Evolutionary conservation across 2,113 vertebrate species (phyloP), one percentile per base, ranked within the genome.

Genomic region (Manacus vitellinus): DNA sequence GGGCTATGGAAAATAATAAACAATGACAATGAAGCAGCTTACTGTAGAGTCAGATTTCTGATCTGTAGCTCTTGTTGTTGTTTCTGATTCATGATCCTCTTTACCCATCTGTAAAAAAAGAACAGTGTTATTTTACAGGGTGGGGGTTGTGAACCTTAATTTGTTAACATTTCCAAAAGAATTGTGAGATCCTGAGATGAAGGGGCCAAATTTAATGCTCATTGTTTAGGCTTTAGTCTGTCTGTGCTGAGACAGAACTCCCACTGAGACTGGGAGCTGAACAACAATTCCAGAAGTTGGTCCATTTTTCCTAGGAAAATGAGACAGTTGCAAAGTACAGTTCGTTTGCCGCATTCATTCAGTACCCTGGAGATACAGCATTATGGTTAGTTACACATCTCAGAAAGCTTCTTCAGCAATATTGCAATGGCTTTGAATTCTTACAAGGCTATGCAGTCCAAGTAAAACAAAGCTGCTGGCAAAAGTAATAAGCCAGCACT

Each of bases 401-500:
- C 94, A 91, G 74, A 96, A 94, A 96, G 65, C 88, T 85, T 94
- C 94, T 95, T 89, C 79, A 93, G 94, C 85, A 94, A 85, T 68
- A 89, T 56, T 82, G 65, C 87, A 90, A 46, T 15, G 66, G 14
- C 80, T 97, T 97, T 92, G 84, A 93, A 90, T 97, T 89, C 94
- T 95, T 96, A 94, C 88, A 96, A 95, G 95, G 76, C 88, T 93
- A 56, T 46, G 43, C 90, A 92, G 96, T 92, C 96, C 94, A 96
- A 97, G 77, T 56, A 95, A 97, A 98, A 97, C 93, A 98, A 98
- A 97, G 92, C 95, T 95, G 54, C 93, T 92, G 87, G 96, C 92
- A 92, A 96, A 95, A 97, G 58, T 73, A 94, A 89, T 91, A 97
- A 96, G 93, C 83, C 88, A 92, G 72, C 88, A 83, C 72, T 78